Conservation (phyloP, 1,140 invertebrate genomes). For the Choristoneura fumiferana region DNA sequence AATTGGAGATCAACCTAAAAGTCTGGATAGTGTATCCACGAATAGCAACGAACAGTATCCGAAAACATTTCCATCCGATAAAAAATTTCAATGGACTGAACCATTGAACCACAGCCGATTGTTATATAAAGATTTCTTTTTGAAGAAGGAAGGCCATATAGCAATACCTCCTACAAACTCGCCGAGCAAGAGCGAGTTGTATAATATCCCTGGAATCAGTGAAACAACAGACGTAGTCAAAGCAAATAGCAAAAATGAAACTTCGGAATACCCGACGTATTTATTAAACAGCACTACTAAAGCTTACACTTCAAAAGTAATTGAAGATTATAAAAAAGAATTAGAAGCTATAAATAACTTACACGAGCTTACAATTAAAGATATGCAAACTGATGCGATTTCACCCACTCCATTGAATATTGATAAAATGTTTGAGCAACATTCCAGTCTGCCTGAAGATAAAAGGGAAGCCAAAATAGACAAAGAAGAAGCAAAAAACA, state of each 20-base stretch:
- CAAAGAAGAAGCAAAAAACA: constrained; percentile 36
- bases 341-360: constrained; percentile 73
- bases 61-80: constrained; percentile 39
- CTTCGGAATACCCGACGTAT: constrained; percentile 68
- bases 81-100: constrained; percentile 44
- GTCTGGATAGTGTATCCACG: constrained; percentile 48
- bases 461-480: constrained; percentile 38
- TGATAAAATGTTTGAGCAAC: constrained; percentile 64
- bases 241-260: constrained; percentile 34
- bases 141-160: constrained; percentile 61
- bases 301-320: constrained; percentile 75
- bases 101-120: constrained; percentile 64
- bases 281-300: constrained; percentile 68
- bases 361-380: constrained; percentile 72
- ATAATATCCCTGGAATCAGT: constrained; percentile 31
- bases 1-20: constrained; percentile 51
- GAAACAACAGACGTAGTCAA: constrained; percentile 31
- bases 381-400: constrained; percentile 66
- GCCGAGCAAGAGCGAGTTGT: constrained; percentile 41
- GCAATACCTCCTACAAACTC: constrained; percentile 58
- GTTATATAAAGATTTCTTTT: constrained; percentile 69
- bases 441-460: constrained; percentile 37
- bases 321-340: constrained; percentile 77
- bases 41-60: constrained; percentile 44
- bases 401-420: constrained; percentile 64